phyloP scores from a whole-genome alignment of 2,888 invertebrate genomes.

The Polymixis flavicincta region DNA sequence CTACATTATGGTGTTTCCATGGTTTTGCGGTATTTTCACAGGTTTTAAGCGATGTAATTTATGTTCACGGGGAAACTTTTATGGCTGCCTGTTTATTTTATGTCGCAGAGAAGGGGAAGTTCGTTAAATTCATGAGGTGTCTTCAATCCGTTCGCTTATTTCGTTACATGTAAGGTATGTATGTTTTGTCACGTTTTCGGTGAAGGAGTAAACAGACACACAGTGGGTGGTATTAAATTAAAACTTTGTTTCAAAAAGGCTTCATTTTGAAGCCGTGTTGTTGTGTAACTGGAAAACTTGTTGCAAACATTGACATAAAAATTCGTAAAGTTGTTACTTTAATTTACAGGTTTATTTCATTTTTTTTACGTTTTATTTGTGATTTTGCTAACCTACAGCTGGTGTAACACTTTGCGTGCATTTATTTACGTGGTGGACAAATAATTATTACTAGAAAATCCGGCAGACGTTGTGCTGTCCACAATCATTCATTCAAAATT shows the following conservation, averaged over 20 bases:
- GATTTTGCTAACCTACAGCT: background rate
- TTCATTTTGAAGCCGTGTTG: slow-evolving; percentile 7
- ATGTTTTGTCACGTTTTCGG: slow-evolving; percentile 37
- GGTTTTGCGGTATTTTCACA: slow-evolving; percentile 37
- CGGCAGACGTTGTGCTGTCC: too few species aligned
- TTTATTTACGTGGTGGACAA: background rate
- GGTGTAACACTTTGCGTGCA: background rate
- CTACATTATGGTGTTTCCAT: slow-evolving; percentile 46
- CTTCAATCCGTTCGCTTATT: slow-evolving; percentile 37
- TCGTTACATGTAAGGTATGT: background rate
- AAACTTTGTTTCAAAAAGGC: slow-evolving; percentile 27
- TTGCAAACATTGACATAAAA: background rate
- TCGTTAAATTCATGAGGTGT: slow-evolving; percentile 65
- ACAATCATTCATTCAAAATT: too few species aligned
- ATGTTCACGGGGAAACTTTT: slow-evolving; percentile 64
- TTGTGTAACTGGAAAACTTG: slow-evolving; percentile 14
- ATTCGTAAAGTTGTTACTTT: background rate
- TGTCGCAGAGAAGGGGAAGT: slow-evolving; percentile 57
- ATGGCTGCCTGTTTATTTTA: slow-evolving; percentile 67
- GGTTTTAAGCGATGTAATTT: slow-evolving; percentile 63
- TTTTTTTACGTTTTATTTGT: background rate
- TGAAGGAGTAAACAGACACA: slow-evolving; percentile 8
- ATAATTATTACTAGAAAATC: too few species aligned
- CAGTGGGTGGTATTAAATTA: background rate
- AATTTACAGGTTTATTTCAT: background rate